These are phyloP conservation scores for Pachydiplax longipennis DNA, from an alignment of 2,888 invertebrate species.

Conservation along the genomic window DNA sequence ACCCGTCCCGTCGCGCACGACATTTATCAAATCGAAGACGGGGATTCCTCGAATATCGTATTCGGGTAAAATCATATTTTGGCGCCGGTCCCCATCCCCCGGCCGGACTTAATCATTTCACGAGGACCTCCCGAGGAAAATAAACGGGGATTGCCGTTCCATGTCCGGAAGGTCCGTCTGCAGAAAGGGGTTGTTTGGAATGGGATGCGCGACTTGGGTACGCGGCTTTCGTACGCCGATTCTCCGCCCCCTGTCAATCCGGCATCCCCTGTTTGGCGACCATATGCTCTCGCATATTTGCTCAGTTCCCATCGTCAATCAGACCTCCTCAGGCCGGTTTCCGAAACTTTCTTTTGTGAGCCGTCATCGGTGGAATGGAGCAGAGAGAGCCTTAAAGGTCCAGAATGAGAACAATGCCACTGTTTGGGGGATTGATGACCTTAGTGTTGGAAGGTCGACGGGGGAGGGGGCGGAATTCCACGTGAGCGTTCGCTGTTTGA, in stretches of 20 bases:
- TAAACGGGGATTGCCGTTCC: background rate
- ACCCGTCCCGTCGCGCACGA: background rate
- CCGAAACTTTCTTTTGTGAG: background rate
- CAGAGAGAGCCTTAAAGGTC: background rate
- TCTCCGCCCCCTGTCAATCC: constrained; percentile 6
- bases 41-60: background rate
- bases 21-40: background rate
- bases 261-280: background rate
- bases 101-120: background rate
- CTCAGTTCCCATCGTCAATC: constrained; percentile 22
- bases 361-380: background rate
- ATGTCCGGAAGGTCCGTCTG: background rate
- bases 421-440: constrained; percentile 42
- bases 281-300: constrained; percentile 43
- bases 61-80: background rate
- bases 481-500: background rate
- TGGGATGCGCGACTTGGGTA: background rate
- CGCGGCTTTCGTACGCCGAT: background rate
- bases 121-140: background rate
- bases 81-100: background rate
- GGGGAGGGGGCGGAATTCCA: background rate
- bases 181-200: background rate
- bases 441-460: background rate
- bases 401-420: constrained; percentile 39
- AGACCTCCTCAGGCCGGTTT: background rate